Conservation (phyloP, 2,888 invertebrate genomes). For the Andrena marginata region DNA sequence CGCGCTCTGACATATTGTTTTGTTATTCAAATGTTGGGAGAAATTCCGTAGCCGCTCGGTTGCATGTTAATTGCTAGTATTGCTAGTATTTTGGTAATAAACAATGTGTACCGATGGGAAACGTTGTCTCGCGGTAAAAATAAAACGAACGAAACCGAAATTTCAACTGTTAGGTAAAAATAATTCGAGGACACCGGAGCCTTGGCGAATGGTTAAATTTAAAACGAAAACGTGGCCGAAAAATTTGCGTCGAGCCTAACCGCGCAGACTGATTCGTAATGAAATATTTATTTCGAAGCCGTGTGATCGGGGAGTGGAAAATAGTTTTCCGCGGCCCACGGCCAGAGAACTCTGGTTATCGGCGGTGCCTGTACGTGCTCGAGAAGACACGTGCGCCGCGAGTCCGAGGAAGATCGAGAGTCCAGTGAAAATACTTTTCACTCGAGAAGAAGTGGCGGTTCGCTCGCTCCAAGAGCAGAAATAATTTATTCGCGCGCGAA, state of each 20-base stretch:
- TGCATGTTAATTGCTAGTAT: background rate
- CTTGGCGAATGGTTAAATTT: background rate
- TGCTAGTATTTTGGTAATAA: background rate
- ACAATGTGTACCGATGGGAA: background rate
- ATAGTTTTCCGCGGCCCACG: background rate
- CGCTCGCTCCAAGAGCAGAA: background rate
- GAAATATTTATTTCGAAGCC: background rate
- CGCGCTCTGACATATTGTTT: background rate
- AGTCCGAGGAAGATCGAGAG: slow-evolving; percentile 9
- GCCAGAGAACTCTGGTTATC: background rate
- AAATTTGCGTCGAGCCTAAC: background rate
- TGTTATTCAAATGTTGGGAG: slow-evolving; percentile 14
- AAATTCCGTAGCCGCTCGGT: slow-evolving; percentile 3
- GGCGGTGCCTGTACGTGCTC: too few relatives aligned
- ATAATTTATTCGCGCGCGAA: slow-evolving; percentile 21
- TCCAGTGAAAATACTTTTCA: background rate
- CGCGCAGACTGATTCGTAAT: background rate
- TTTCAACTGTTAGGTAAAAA: background rate
- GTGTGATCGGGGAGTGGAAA: background rate
- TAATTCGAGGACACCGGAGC: slow-evolving; percentile 2
- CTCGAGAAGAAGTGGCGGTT: background rate
- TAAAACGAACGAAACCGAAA: slow-evolving; percentile 4
- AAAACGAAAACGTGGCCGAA: background rate
- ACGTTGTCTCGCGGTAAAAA: background rate
- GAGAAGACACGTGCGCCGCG: background rate